These are phyloP conservation scores for Eriosoma lanigerum DNA, from an alignment of 1,140 invertebrate species.

Conservation along the genomic window DNA sequence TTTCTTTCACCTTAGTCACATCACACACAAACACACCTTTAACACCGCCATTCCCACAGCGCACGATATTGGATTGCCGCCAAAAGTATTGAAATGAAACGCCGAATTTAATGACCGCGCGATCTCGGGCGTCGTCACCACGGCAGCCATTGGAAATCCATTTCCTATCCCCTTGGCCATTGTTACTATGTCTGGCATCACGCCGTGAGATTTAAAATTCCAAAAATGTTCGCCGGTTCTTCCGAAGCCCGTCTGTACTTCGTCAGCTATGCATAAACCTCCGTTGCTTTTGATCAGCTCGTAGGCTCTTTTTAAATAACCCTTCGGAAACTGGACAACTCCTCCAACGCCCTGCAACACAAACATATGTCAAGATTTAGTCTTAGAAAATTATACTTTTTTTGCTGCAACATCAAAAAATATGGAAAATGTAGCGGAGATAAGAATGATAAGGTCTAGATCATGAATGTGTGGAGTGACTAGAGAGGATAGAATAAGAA, in stretches of 20 bases:
- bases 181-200: conserved; percentile 89
- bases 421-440: no score
- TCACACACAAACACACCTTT: no score
- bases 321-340: conserved; percentile 86
- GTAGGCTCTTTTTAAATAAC: conserved; percentile 80
- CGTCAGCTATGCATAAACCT: conserved; percentile 88
- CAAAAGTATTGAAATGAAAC: conserved; percentile 93
- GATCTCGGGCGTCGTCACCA: conserved; percentile 86
- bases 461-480: no score
- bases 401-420: no score
- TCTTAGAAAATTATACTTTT: no score
- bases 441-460: no score
- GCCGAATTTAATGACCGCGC: conserved; percentile 74
- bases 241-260: conserved; percentile 95
- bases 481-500: no score
- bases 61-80: conserved; percentile 89
- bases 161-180: conserved; percentile 90
- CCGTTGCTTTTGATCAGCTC: conserved; percentile 77
- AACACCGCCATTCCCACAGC: conserved; percentile 85
- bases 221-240: conserved; percentile 91
- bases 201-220: conserved; percentile 87
- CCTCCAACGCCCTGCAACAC: conserved; percentile 77
- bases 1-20: conserved; percentile 26
- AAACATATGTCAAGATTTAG: no score
- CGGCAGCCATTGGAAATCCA: conserved; percentile 91